phyloP scores from a whole-genome alignment of 2,888 invertebrate genomes.

The Spialia ferax region DNA sequence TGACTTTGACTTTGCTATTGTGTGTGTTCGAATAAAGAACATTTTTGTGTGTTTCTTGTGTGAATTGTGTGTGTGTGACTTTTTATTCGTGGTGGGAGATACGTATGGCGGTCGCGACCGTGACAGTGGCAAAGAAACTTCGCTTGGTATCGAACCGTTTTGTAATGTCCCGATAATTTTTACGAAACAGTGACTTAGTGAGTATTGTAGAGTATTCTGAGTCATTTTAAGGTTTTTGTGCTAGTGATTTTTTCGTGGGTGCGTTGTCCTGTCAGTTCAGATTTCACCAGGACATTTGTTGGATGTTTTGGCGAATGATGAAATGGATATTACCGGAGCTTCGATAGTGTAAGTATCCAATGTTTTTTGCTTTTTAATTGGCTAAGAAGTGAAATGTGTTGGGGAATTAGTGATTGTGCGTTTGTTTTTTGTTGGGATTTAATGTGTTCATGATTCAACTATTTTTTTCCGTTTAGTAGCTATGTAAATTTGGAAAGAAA shows the following conservation, averaged over 20 bases:
- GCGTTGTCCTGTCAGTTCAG: constrained; percentile 48
- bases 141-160: constrained; percentile 43
- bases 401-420: background rate
- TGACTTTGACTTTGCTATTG: background rate
- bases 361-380: constrained; percentile 26
- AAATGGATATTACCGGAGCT: constrained; percentile 51
- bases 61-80: constrained; percentile 5
- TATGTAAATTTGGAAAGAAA: background rate
- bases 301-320: constrained; percentile 51
- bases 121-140: constrained; percentile 58
- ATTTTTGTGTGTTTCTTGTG: too few species aligned
- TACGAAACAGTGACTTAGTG: constrained; percentile 19
- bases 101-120: constrained; percentile 48
- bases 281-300: constrained; percentile 55
- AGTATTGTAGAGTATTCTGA: constrained; percentile 19
- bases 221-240: constrained; percentile 44
- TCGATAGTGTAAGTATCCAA: constrained; percentile 51
- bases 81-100: constrained; percentile 46
- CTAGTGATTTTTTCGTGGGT: constrained; percentile 48
- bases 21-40: background rate
- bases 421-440: background rate
- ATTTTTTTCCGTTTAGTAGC: background rate
- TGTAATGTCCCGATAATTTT: constrained; percentile 13
- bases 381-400: constrained; percentile 19
- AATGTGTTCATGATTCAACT: background rate